A percentile compares a stretch with the other conserved stretches of the same genome.
phyloP scores from a whole-genome alignment of 2,797 vertebrate genomes.

The Pangasius macronema region DNA sequence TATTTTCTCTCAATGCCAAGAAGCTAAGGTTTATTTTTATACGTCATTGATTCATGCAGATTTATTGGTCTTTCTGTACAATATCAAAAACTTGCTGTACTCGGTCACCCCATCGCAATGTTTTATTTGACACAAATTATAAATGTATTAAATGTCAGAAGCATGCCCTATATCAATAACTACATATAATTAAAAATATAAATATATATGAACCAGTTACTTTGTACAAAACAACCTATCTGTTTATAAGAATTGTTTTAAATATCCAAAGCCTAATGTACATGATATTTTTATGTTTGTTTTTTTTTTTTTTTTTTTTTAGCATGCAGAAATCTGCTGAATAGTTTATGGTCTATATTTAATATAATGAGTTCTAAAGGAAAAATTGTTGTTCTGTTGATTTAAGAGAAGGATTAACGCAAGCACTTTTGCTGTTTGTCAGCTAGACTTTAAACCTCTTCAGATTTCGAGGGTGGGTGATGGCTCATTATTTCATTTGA shows the following conservation, averaged over 20 bases:
- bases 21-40: constrained; percentile 83
- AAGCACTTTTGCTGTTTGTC: constrained; percentile 71
- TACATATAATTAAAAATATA: constrained; percentile 57
- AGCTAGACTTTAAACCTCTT: constrained; percentile 63
- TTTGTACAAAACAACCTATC: constrained; percentile 70
- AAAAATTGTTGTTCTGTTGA: constrained; percentile 55
- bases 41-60: constrained; percentile 73
- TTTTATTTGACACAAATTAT: constrained; percentile 63
- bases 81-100: constrained; percentile 64
- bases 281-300: constrained; percentile 68
- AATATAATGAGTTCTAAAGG: constrained; percentile 60
- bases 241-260: constrained; percentile 67
- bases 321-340: constrained; percentile 75
- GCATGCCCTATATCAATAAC: constrained; percentile 74
- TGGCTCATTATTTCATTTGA: constrained; percentile 70
- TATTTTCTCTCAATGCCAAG: constrained; percentile 77
- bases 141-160: constrained; percentile 72
- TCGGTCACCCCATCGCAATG: constrained; percentile 49
- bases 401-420: constrained; percentile 66
- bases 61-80: constrained; percentile 69
- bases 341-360: constrained; percentile 62
- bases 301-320: constrained; percentile 60
- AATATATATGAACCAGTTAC: constrained; percentile 63
- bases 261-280: constrained; percentile 64
- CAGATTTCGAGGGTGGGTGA: constrained; percentile 57